Evolutionary conservation across 1,140 invertebrate species (phyloP).

Genomic region (Stegodyphus dumicola): DNA sequence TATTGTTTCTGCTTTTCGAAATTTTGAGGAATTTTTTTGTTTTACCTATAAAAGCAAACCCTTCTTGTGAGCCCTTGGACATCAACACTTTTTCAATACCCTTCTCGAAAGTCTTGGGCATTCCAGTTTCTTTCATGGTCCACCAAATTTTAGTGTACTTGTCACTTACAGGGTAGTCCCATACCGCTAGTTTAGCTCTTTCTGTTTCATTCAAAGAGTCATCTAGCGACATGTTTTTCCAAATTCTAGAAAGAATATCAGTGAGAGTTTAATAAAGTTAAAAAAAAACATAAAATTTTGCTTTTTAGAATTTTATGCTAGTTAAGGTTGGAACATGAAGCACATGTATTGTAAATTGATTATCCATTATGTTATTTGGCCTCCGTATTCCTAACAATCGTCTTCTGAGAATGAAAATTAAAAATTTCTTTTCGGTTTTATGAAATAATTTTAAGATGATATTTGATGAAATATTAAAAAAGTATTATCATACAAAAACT

Average conservation of each 20-base stretch:
- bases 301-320: too few species aligned
- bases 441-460: too few species aligned
- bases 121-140: conserved; percentile 89
- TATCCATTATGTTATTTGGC: too few species aligned
- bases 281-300: too few species aligned
- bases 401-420: too few species aligned
- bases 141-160: conserved; percentile 99
- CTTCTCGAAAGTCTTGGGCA: conserved; percentile 81
- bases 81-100: conserved; percentile 80
- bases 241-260: conserved; percentile 77
- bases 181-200: conserved; percentile 92
- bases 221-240: conserved; percentile 97
- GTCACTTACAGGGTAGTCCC: conserved; percentile 98
- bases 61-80: conserved; percentile 74
- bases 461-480: too few species aligned
- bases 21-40: neutral
- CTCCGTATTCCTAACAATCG: too few species aligned
- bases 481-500: too few species aligned
- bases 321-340: too few species aligned
- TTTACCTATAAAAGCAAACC: conserved; percentile 90
- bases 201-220: conserved; percentile 90
- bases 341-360: too few species aligned
- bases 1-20: neutral
- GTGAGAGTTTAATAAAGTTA: too few species aligned
- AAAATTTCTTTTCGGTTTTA: too few species aligned